Evolutionary conservation across 1,140 invertebrate genomes (phyloP).

Genomic region (Hestina assimilis): DNA sequence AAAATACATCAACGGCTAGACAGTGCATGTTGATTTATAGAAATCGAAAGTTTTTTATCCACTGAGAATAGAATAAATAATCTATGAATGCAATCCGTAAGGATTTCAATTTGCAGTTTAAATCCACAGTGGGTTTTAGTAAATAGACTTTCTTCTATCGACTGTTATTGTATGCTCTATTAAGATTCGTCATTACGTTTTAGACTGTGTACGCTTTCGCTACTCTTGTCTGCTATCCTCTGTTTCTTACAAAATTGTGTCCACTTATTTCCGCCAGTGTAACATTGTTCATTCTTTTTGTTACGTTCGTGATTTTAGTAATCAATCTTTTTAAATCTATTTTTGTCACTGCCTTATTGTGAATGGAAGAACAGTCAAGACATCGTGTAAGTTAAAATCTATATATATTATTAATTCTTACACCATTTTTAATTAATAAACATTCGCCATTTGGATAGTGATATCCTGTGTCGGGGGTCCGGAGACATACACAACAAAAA

Average conservation of each 20-base stretch:
- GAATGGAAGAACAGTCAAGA: neutral
- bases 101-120: neutral
- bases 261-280: conserved; percentile 49
- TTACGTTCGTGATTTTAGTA: conserved; percentile 7
- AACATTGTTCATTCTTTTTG: conserved; percentile 19
- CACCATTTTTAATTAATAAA: too few species aligned
- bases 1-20: too few species aligned
- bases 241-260: conserved; percentile 9
- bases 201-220: conserved; percentile 18
- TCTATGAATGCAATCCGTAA: neutral
- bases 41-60: neutral
- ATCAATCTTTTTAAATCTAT: conserved; percentile 10
- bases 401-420: too few species aligned
- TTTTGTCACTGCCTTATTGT: conserved; percentile 3
- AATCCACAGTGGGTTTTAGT: neutral
- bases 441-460: too few species aligned
- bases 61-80: neutral
- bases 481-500: too few species aligned
- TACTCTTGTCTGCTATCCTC: conserved; percentile 1
- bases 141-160: conserved; percentile 9
- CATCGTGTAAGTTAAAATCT: neutral
- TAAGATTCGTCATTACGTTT: neutral
- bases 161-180: neutral
- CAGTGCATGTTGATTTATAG: too few species aligned
- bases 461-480: too few species aligned